Evolutionary conservation across 92 coral and sea anemone species (phyloP), one percentile per base, ranked within the genome.

Genomic region (Palythoa grandis): DNA sequence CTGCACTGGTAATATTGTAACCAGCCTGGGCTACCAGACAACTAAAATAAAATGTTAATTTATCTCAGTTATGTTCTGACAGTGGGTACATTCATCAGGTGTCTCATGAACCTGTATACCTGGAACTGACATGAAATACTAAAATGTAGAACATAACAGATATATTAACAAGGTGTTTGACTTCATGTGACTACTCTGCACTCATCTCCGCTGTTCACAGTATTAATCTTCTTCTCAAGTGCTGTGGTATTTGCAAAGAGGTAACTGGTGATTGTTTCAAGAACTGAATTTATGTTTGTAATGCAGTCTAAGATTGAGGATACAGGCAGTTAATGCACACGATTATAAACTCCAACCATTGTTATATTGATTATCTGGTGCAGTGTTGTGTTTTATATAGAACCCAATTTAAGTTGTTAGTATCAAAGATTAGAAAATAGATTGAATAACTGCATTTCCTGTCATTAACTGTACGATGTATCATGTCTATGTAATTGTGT

Each of bases 11-110:
- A 43, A 66, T 11, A 10, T 43, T 22, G 47, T 80, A 23, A 23
- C 40, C 74, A 22, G 53, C 47, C 24, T 13, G 63, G 47, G 35
- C 48, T 25, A 16, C 9, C 39, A 3, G n/a, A 14, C 82, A 54
- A n/a, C 74, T n/a, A 25, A 39, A 39, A 3, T 39, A 12, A 35
- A 72, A 52, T 52, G 39, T 52, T 52, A 9, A 79, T 79, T 66
- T 66, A 66, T 80, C 85, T 80, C 12, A 6, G 73, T 65, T 80
- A 80, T 80, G 85, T 80, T 80, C 85, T 40, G 60, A 12, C 54
- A 60, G 20, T 77, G 61, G 47, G 24, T 25, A 43, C 8, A 13
- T 5, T 24, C 14, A 22, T 2, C 15, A 15, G 29, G 39, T 25
- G 23, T n/a, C 7, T 63, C 11, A 63, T 3, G 4, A 17, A 9